Evolutionary conservation across 2,888 invertebrate species (phyloP).

Genomic region (Cerastis leucographa): DNA sequence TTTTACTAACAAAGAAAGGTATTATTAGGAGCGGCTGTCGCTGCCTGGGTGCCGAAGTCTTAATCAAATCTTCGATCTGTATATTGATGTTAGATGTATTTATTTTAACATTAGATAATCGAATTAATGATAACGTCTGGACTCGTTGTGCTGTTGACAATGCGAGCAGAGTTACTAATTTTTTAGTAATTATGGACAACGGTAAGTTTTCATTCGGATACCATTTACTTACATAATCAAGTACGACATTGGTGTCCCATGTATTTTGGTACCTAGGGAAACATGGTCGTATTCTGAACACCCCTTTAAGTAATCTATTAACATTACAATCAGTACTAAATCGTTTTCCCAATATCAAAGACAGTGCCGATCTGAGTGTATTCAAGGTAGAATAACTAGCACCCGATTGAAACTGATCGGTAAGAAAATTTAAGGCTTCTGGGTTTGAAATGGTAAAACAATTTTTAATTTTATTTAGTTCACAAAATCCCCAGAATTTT

Average conservation of each 20-base stretch:
- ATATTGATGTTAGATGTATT: background rate
- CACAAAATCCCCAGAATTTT: background rate
- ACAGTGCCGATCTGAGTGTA: background rate
- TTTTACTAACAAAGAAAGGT: too few species aligned
- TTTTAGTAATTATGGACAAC: background rate
- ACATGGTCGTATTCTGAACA: background rate
- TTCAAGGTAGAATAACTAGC: background rate
- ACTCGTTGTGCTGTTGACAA: background rate
- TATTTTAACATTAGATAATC: background rate
- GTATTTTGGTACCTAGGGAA: background rate
- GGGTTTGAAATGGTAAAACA: background rate
- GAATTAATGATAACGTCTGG: background rate
- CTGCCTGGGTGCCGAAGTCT: too few species aligned
- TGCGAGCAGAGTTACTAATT: conserved; percentile 2
- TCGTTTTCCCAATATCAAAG: background rate
- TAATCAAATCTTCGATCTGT: too few species aligned
- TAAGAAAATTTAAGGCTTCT: background rate
- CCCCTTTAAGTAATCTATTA: background rate
- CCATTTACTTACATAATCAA: background rate
- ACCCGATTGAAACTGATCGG: background rate
- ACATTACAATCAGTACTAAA: background rate
- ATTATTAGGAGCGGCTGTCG: too few species aligned
- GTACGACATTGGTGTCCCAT: background rate
- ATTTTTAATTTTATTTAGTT: too few species aligned
- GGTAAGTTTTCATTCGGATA: background rate